Base-by-base conservation (phyloP, 2,888 invertebrate genomes). In the Tricholauxania praeusta region DNA sequence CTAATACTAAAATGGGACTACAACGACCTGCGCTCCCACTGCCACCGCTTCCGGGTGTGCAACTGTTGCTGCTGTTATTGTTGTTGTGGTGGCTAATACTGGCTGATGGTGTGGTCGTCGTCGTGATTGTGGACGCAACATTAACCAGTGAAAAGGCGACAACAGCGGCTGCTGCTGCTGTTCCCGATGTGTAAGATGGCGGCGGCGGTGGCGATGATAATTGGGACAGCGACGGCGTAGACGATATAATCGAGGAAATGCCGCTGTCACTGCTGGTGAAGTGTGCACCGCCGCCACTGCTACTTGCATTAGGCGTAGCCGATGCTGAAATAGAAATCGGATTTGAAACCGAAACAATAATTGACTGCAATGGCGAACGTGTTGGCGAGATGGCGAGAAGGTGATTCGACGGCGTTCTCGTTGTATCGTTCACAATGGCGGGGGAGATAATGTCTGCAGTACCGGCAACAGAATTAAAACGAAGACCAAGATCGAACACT, bases 171-270 rank as follows among this genome's bases (percentile, higher is more conserved):
- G 64, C 52, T n/a, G 12, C 32, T 39, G 32, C 32, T 10, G 60
- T 12, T 17, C 19, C 8, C 6, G 22, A 17, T 17, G 32, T 22
- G 19, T 15, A 17, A 60, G 78, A 68, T 59, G 83, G 82, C 12
- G 81, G 77, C 7, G 68, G 32, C 72, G 72, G 76, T 70, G 84
- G 84, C 52, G 84, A 85, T 74, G 84, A 85, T 57, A 84, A 81
- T 78, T 85, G 85, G 57, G 82, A 80, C 6, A 79, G 78, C 12
- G 85, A 82, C 4, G 80, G 79, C 6, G 79, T 79, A 63, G 80
- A 79, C 39, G 79, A 79, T 53, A 78, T 77, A 51, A 79, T 75
- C 71, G 80, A 78, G 28, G 85, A 84, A 73, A 84, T 85, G 78
- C 85, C 85, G 77, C 85, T 84, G 76, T 84, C 84, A 60, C 76